Evolutionary conservation across 2,113 vertebrate species (phyloP), one percentile per base, ranked within the genome.

Genomic region (Ia io): DNA sequence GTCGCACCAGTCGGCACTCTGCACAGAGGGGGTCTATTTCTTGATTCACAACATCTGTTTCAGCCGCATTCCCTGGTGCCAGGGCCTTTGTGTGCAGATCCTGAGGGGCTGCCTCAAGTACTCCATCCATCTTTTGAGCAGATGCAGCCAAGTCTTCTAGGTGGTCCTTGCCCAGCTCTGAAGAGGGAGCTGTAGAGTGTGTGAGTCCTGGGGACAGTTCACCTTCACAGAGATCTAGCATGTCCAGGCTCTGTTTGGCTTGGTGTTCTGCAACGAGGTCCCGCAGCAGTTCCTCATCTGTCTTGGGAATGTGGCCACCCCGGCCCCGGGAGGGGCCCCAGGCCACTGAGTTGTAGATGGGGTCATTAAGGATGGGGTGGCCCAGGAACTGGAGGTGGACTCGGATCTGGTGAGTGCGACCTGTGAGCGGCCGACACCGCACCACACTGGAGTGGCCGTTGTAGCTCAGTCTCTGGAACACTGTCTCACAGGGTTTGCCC

Each of bases 381-480:
- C 99, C 99, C 97, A 99, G 95, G 91, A 98, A 99, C 98, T 99
- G 99, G 80, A 99, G 98, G 91, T 99, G 99, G 18, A 99, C 99
- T 2, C 99, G 99, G 95, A 99, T 99, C 98, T 99, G 99, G 98
- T 99, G 99, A 0, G 99, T 99, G 49, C 99, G 99, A 32, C 99
- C 99, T 0, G 99, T 99, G 3, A 98, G 98, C 0, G 99, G 99
- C 6, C 98, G 98, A 91, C 99, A 99, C 37, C 95, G 98, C 7
- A 99, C 99, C 30, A 99, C 99, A 1, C 99, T 99, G 76, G 95
- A 99, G 90, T 47, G 98, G 5, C 99, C 99, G 0, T 99, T 99
- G 96, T 98, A 99, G 97, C 98, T 98, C 11, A 99, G 98, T 79
- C 99, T 99, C 97, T 98, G 99, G 97, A 99, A 99, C 83, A 99